Base-by-base conservation (phyloP, 2,797 vertebrate genomes). In the Artibeus lituratus region DNA sequence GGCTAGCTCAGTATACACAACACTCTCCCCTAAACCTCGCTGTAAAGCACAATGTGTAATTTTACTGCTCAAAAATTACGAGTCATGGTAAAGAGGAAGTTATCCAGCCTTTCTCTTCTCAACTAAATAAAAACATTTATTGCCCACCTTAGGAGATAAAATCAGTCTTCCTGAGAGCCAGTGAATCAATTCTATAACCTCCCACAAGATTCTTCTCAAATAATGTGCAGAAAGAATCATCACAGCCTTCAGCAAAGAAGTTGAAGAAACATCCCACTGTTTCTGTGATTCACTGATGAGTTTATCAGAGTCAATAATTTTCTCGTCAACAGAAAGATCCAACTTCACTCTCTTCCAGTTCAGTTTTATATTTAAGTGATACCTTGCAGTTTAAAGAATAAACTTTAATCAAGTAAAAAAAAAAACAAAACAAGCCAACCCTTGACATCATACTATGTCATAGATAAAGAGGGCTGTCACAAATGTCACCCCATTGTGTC, bases 311-410 rank as follows among this genome's bases (percentile, higher is more conserved):
- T 93, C 90, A 78, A 81, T 57, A 49, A 90, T 95, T 97, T 97
- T 86, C 53, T 88, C 96, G 90, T 96, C 84, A 94, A 83, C 32
- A 81, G 51, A 97, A 69, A 77, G 69, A 88, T 97, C 91, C 73
- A 86, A 89, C 37, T 95, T 96, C 90, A 94, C 35, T 82, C 14
- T 18, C 81, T 44, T 39, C 21, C 22, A 91, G 72, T 96, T 97
- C 15, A 51, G 57, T 93, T 95, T 55, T 91, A 6, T 92, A 42
- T 53, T 93, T 72, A 96, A 97, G 51, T 32, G 70, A 76, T 67
- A 95, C 5, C 10, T 76, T 81, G 37, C 32, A 49, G 22, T 89
- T 97, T 49, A 91, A 87, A 97, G 39, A 44, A 97, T 84, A 88
- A 95, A 95, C 49, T 74, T 94, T 92, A 97, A 72, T 47, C 82